Base-by-base conservation (phyloP, 92 coral and sea anemone genomes). In the Siderastrea siderea region DNA sequence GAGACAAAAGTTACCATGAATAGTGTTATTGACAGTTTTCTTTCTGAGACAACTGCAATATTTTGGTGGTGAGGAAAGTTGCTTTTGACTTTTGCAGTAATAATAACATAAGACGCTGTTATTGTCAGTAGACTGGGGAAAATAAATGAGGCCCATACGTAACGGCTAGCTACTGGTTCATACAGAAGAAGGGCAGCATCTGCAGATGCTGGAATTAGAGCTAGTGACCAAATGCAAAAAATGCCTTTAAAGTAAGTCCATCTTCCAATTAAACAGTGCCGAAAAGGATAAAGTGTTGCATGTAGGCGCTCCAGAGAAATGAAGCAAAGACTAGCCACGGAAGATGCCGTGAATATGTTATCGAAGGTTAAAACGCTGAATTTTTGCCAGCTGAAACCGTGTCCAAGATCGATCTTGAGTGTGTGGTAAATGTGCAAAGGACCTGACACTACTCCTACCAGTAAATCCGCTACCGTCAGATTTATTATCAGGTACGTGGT, bases 271-370 rank as follows among this genome's bases (percentile, higher is more conserved):
- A 71, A 49, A 43, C 76, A 71, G 47, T 71, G 76, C 43, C 76
- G 13, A 19, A 67, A 67, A 17, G 71, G 71, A n/a, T 47, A 71
- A 14, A 71, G 55, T 16, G 76, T 71, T 49, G 76, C 76, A 49
- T 71, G 76, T 49, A 71, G 43, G 9, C 76, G 76, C 26, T 69
- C 74, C 3, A 45, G 8, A 7, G 74, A 69, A 44, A 69, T 69
- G 7, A 69, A 69, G 51, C n/a, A 47, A 48, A 71, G 76, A 49
- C 48, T 71, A 5, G 50, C 57, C n/a, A 12, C 13, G 44, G 76
- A 71, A 6, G 76, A 52, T 49, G 6, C 0, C 16, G 59, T 13
- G 44, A 71, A 71, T 43, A 13, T 15, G 16, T 12, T 0, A 0
- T 5, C 12, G 3, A 71, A 48, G 1, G 11, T 1, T 0, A 6